A percentile compares a stretch with the other conserved stretches of the same genome.
These are phyloP conservation scores for Copidosoma floridanum DNA, from an alignment of 1,140 invertebrate genomes.

Conservation along the genomic window DNA sequence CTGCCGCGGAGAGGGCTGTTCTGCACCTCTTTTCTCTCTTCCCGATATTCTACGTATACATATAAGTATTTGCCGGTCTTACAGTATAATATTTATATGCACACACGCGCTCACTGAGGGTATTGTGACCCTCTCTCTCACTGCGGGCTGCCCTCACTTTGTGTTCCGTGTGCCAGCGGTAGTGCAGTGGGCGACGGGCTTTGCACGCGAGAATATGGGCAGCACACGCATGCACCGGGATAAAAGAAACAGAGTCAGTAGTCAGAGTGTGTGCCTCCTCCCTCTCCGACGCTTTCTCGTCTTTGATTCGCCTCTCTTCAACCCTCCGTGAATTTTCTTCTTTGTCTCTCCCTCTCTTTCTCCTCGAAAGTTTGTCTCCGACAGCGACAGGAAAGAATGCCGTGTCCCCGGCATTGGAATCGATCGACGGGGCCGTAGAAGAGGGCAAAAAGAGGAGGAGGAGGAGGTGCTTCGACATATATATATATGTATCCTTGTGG, in stretches of 20 bases:
- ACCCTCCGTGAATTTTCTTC: constrained; percentile 18
- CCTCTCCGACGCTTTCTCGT: background rate
- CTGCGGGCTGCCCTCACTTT: too few relatives aligned
- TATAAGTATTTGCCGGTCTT: too few relatives aligned
- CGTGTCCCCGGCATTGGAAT: constrained; percentile 52
- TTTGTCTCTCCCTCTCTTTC: constrained; percentile 12
- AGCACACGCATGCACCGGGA: constrained; percentile 19
- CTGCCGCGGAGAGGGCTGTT: background rate
- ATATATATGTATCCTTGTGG: too few relatives aligned
- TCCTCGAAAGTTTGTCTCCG: constrained; percentile 30
- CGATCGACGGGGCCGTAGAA: constrained; percentile 40
- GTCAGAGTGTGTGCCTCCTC: too few relatives aligned
- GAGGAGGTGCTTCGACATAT: constrained; percentile 2
- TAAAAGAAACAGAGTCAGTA: constrained; percentile 39
- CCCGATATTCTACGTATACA: too few relatives aligned
- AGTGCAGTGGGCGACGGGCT: constrained; percentile 20
- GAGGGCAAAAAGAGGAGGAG: background rate
- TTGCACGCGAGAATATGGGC: constrained; percentile 12
- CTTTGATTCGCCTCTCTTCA: constrained; percentile 26
- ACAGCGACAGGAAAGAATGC: constrained; percentile 43
- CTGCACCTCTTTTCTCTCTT: background rate
- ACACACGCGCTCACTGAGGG: too few relatives aligned
- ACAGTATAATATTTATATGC: too few relatives aligned
- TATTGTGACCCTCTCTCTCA: too few relatives aligned
- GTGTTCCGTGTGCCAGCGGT: too few relatives aligned